Base-by-base conservation (phyloP, 2,113 vertebrate genomes). In the Tretioscincus oriximinensis region DNA sequence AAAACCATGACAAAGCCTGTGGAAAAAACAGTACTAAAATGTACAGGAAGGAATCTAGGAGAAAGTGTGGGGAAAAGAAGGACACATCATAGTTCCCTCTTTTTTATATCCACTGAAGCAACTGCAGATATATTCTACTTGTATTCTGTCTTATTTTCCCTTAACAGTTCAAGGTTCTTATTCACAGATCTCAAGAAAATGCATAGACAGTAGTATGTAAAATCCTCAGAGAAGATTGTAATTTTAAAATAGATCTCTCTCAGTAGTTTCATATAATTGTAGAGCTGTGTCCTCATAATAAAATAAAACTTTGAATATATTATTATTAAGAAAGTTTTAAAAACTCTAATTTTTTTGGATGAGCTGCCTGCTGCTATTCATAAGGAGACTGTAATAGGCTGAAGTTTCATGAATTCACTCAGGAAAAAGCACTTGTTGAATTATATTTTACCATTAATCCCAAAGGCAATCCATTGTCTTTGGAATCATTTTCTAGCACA, bases 281-380 rank as follows among this genome's bases (percentile, higher is more conserved):
- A 51, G 87, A 80, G 66, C 29, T 7, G 82, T 54, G 35, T 51
- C 77, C 78, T 89, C 80, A 83, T 88, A 85, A 88, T 78, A 81
- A 88, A 89, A 82, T 69, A 84, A 66, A 81, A 88, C 89, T 85
- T 83, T 85, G 83, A 87, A 92, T 81, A 81, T 72, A 91, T 86
- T 85, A 58, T 58, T 61, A 70, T 35, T 58, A 18, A 83, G 72
- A 16, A 89, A 86, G 18, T 68, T 35, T 68, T 68, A 77, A 89
- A 90, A 14, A n/a, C 20, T 70, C 12, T 63, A 87, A 85, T 76
- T 91, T 85, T 80, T 78, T 82, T 81, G 26, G 66, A 68, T 35
- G 22, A 88, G 9, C 54, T 11, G 14, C 72, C 68, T 21, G 69
- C 28, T 76, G 65, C 73, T 89, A 65, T 82, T 75, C 20, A 77